phyloP scores from a whole-genome alignment of 2,113 vertebrate genomes.

The Pterocles gutturalis region DNA sequence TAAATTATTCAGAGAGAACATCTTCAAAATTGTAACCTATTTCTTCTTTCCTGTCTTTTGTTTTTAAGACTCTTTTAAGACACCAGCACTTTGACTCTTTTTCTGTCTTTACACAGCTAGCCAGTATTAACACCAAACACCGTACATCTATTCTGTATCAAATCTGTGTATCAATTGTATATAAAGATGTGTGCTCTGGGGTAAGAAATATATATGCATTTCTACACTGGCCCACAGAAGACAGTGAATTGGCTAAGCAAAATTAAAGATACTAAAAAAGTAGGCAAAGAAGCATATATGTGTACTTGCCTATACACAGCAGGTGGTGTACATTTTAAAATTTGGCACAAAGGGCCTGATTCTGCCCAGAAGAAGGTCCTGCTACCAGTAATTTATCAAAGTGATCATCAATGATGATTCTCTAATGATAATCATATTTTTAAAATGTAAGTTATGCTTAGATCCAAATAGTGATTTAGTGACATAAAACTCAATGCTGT shows the following conservation, averaged over 20 bases:
- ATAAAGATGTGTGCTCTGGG: background rate
- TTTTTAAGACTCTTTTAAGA: background rate
- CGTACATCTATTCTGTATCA: background rate
- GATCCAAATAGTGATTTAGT: background rate
- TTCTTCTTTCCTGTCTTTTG: background rate
- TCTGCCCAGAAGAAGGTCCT: background rate
- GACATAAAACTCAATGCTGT: background rate
- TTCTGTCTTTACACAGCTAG: background rate
- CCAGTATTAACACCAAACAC: background rate
- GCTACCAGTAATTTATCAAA: background rate
- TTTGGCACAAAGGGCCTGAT: background rate
- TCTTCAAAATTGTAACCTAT: conserved; percentile 14
- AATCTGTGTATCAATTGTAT: background rate
- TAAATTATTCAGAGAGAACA: conserved; percentile 8
- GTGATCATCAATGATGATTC: background rate
- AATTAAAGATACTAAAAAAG: background rate
- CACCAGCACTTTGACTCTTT: background rate
- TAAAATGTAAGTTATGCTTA: background rate
- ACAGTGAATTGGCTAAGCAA: background rate
- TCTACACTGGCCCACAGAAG: background rate
- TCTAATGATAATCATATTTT: background rate
- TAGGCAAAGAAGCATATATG: background rate
- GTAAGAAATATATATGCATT: background rate
- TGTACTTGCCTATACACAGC: background rate
- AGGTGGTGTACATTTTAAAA: background rate